Percentiles rank a stretch among this genome's conserved stretches.
Conservation (phyloP, 2,113 vertebrate genomes). For the Cephalopterus ornatus region DNA sequence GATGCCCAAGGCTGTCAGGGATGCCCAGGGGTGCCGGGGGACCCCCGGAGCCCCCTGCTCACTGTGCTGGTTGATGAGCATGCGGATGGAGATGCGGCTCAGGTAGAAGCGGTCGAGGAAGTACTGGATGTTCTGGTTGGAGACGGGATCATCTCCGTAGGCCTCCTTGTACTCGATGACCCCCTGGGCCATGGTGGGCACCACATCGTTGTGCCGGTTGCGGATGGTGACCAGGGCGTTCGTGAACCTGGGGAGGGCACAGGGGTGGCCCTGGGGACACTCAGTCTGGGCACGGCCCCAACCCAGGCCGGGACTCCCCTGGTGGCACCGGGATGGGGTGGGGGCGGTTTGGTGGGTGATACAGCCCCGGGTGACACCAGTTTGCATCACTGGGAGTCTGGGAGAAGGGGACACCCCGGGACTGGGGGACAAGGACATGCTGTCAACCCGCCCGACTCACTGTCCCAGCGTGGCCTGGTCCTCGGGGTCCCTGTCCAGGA, state of each 20-base stretch:
- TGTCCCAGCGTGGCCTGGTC: slow-evolving; percentile 83
- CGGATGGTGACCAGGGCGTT: slow-evolving; percentile 87
- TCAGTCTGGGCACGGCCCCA: rapidly evolving
- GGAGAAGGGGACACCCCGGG: not conserved
- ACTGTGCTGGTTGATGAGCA: slow-evolving; percentile 98
- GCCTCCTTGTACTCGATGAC: slow-evolving; percentile 91
- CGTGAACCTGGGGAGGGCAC: slow-evolving; percentile 77
- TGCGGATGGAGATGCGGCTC: slow-evolving; percentile 96
- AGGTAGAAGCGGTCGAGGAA: slow-evolving; percentile 96
- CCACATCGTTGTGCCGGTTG: slow-evolving; percentile 94
- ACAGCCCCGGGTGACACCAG: not conserved
- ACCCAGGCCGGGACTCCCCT: not conserved
- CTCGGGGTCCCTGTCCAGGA: slow-evolving; percentile 86
- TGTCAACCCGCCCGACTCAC: slow-evolving; percentile 72
- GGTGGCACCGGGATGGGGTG: not conserved
- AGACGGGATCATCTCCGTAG: slow-evolving; percentile 84
- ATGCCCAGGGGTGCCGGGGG: not conserved
- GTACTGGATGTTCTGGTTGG: slow-evolving; percentile 95
- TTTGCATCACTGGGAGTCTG: rapidly evolving
- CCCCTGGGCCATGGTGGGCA: slow-evolving; percentile 94
- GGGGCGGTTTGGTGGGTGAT: not conserved
- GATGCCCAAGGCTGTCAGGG: not conserved
- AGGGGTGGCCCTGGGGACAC: not conserved
- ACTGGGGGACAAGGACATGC: rapidly evolving
- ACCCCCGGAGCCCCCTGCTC: slow-evolving; percentile 15